Evolutionary conservation across 1,140 invertebrate species (phyloP).

Genomic region (Drosophila pseudoobscura): DNA sequence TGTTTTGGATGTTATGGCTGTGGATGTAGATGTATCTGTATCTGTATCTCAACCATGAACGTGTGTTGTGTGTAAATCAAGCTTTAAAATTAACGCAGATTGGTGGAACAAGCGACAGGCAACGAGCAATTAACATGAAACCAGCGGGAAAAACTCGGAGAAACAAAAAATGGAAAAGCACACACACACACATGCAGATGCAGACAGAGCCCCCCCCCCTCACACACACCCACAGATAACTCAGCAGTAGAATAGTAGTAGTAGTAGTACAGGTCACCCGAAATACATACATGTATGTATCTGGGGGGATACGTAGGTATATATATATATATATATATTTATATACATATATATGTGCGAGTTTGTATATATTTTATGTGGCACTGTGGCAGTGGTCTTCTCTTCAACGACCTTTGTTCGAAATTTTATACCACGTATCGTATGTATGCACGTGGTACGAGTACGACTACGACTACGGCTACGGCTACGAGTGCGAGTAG

Average conservation of each 20-base stretch:
- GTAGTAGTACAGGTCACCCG: slow-evolving; percentile 19
- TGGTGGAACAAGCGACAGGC: slow-evolving; percentile 76
- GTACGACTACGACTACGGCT: not conserved
- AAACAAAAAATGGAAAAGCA: slow-evolving; percentile 48
- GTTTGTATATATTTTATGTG: slow-evolving; percentile 53
- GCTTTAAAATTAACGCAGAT: slow-evolving; percentile 81
- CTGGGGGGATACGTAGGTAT: not conserved
- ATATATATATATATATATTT: slow-evolving; percentile 5
- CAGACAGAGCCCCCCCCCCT: slow-evolving; percentile 45
- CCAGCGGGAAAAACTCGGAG: slow-evolving; percentile 49
- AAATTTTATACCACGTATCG: slow-evolving; percentile 47
- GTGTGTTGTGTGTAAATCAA: slow-evolving; percentile 75
- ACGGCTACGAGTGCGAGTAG: not conserved
- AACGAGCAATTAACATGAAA: slow-evolving; percentile 80
- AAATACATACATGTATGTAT: slow-evolving; percentile 8
- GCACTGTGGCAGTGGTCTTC: slow-evolving; percentile 49
- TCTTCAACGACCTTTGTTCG: slow-evolving; percentile 73
- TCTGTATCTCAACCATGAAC: slow-evolving; percentile 11
- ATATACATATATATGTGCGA: slow-evolving; percentile 10
- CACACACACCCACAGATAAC: slow-evolving; percentile 39
- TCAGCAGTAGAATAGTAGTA: slow-evolving; percentile 8
- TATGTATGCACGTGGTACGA: slow-evolving; percentile 13
- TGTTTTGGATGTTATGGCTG: slow-evolving; percentile 10
- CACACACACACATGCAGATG: slow-evolving; percentile 19
- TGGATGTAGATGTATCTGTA: slow-evolving; percentile 13